Evolutionary conservation across 2,797 vertebrate genomes (phyloP), one percentile per base, ranked within the genome.

Genomic region (Cuniculus paca): DNA sequence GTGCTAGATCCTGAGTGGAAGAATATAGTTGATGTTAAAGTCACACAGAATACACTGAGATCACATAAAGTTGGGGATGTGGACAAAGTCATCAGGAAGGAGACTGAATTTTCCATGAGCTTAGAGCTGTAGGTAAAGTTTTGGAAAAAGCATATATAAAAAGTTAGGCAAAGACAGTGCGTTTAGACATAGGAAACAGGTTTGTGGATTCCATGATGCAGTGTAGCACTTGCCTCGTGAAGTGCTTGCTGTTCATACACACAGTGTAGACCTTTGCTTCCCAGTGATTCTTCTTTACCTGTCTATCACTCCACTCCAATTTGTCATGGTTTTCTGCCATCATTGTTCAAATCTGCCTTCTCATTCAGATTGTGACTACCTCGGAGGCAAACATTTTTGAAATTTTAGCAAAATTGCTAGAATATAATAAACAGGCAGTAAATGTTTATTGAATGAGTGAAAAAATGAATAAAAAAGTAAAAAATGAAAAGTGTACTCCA

Each of bases 401-500:
- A 89, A 26, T 56, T 93, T 91, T 68, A 60, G 5, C 87, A 60
- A 1, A 70, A 14, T 91, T n/a, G 5, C 39, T 78, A 2, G 52
- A 75, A 74, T 5, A 36, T 52, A 61, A 48, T 42, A 78, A 72
- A 65, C 48, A 24, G 17, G 56, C 11, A 81, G 24, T 80, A 63
- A 74, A 31, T 48, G 12, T 50, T 48, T 77, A 77, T 31, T 22
- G n/a, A 48, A 48, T 48, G 28, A 50, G 14, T 48, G 5, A 96
- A 34, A 56, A 24, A 88, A 13, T 90, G 45, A 94, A 12, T 74
- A 14, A 86, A 17, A 86, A 83, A 48, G 19, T 87, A 8, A 78
- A 68, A 12, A 96, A 72, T 68, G 19, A 34, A 79, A 78, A 93
- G 24, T 63, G 63, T 45, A 31, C 72, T 28, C 31, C n/a, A 90